A percentile compares a stretch with the other conserved stretches of the same genome.
Evolutionary conservation across 2,888 invertebrate genomes (phyloP).

Genomic region (Drosophila greeni): DNA sequence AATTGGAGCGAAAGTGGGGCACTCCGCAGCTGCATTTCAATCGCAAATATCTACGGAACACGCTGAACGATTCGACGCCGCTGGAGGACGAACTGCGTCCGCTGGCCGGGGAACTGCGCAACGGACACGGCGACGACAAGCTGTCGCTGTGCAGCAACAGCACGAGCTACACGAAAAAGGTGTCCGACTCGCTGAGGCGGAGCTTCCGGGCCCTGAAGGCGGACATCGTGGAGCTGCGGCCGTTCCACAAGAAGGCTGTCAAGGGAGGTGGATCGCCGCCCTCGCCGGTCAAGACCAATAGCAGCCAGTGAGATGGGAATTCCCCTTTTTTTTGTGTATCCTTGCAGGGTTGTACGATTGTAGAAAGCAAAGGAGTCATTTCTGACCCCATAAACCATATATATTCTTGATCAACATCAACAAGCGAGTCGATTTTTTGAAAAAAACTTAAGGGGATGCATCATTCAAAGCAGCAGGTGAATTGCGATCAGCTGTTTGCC

Average conservation of each 20-base stretch:
- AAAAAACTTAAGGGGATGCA: too few relatives aligned
- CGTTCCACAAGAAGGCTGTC: constrained; percentile 67
- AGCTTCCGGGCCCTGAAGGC: constrained; percentile 75
- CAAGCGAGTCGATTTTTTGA: too few relatives aligned
- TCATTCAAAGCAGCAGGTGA: too few relatives aligned
- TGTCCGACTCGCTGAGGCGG: constrained; percentile 71
- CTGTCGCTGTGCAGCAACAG: constrained; percentile 70
- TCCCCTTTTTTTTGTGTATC: not conserved
- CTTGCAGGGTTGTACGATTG: not conserved
- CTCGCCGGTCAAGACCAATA: constrained; percentile 1
- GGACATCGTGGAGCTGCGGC: constrained; percentile 73
- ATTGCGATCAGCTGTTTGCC: too few relatives aligned
- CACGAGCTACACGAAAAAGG: constrained; percentile 74
- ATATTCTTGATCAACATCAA: too few relatives aligned
- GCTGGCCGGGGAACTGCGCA: constrained; percentile 29
- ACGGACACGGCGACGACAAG: constrained; percentile 60
- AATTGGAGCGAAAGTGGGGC: constrained; percentile 76
- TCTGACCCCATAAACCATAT: not conserved
- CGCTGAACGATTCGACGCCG: constrained; percentile 57
- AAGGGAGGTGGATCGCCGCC: constrained; percentile 42
- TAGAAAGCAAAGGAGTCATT: not conserved
- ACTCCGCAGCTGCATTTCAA: constrained; percentile 77
- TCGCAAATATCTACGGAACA: constrained; percentile 74
- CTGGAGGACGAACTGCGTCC: constrained; percentile 55
- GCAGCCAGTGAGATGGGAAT: constrained; percentile 7